Conservation (phyloP, 2,888 invertebrate genomes). For the Caenorhabditis imperialis region DNA sequence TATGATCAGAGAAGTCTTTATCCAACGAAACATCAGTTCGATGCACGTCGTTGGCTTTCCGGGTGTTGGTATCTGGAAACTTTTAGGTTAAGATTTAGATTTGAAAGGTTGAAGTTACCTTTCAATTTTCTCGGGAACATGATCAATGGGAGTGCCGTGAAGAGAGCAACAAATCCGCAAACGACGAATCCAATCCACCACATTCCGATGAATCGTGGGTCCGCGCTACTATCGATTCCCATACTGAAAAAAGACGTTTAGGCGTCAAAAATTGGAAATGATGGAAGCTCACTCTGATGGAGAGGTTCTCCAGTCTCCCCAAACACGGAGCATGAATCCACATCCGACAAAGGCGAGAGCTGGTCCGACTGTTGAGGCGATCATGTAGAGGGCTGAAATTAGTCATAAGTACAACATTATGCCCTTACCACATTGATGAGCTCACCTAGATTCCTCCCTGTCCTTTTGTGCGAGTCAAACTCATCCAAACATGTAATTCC, state of each 20-base stretch:
- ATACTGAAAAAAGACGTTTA: conserved; percentile 48
- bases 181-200: conserved; percentile 80
- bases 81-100: not conserved
- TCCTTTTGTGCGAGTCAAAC: conserved; percentile 63
- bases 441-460: conserved; percentile 64
- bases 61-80: conserved; percentile 57
- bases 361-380: conserved; percentile 87
- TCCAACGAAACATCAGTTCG: conserved; percentile 59
- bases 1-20: conserved; percentile 64
- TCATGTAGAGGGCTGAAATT: conserved; percentile 85
- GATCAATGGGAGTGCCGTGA: conserved; percentile 78
- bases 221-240: conserved; percentile 59
- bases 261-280: not conserved
- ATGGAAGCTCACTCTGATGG: conserved; percentile 46
- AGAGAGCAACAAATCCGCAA: conserved; percentile 77
- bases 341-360: conserved; percentile 88
- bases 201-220: conserved; percentile 79
- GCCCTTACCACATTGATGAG: no score
- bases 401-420: not conserved
- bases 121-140: conserved; percentile 76
- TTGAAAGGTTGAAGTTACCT: conserved; percentile 64
- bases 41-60: conserved; percentile 61
- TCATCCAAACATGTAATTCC: conserved; percentile 68
- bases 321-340: conserved; percentile 86
- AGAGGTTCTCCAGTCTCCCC: conserved; percentile 78